phyloP scores from a whole-genome alignment of 2,888 invertebrate species.

The Eumerus sabulonum region DNA sequence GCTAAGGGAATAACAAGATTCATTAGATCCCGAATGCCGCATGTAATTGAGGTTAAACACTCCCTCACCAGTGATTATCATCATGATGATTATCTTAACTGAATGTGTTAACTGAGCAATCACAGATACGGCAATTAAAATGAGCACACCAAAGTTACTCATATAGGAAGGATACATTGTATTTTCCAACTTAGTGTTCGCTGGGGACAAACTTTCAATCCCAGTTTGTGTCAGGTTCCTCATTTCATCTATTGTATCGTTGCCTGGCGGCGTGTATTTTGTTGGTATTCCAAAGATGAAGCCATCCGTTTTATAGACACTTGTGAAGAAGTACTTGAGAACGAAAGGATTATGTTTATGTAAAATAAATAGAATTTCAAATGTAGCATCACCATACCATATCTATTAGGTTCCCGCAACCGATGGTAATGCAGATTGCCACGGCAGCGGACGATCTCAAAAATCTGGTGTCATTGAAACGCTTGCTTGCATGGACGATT shows the following conservation, averaged over 20 bases:
- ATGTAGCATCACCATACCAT: conserved; percentile 79
- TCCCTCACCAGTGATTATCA: conserved; percentile 80
- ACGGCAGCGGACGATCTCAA: conserved; percentile 81
- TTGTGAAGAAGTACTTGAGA: conserved; percentile 71
- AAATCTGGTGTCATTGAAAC: conserved; percentile 81
- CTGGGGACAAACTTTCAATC: conserved; percentile 11
- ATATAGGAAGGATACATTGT: conserved; percentile 85
- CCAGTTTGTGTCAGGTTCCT: conserved; percentile 31
- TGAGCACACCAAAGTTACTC: conserved; percentile 85
- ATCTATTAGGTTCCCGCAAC: conserved; percentile 82
- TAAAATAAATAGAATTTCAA: not conserved
- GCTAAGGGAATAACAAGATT: conserved; percentile 69
- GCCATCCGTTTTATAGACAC: conserved; percentile 71
- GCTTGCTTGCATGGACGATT: conserved; percentile 80
- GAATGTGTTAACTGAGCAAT: conserved; percentile 86
- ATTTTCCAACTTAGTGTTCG: conserved; percentile 16
- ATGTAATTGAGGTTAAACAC: not conserved
- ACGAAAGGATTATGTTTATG: not conserved
- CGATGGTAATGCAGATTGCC: conserved; percentile 81
- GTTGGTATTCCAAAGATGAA: conserved; percentile 67
- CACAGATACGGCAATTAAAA: conserved; percentile 85
- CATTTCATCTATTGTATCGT: conserved; percentile 39
- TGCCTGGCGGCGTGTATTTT: conserved; percentile 10
- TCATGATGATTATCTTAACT: conserved; percentile 83
- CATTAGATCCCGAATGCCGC: not conserved